Evolutionary conservation across 2,888 invertebrate species (phyloP), one percentile per base, ranked within the genome.

Genomic region (Drosophila niveifrons): DNA sequence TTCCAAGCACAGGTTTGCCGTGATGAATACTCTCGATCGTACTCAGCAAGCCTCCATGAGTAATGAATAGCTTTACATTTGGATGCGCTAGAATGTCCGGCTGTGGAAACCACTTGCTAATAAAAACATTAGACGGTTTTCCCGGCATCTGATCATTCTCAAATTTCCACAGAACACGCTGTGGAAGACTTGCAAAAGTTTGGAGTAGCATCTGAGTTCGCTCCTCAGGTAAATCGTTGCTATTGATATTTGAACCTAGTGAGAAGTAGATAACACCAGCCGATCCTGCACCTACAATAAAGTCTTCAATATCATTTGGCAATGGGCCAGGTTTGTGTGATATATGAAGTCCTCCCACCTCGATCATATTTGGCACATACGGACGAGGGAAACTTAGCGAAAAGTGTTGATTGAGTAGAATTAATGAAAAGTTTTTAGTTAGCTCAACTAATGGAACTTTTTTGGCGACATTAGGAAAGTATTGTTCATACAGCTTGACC

Each of bases 181-280:
- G 87, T 1, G 88, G 84, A 3, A 91, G 39, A 2, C 64, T 78
- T 23, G 77, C 78, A 9, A 90, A 78, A 0, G 84, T 75, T 39
- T 79, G 66, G 1, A 90, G 23, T 3, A 90, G 15, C 10, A 81
- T 70, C n/a, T 89, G 56, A 0, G 72, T 77, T 41, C 74, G 86
- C 4, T 90, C 82, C 0, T 41, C 29, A 0, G 90, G 88, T 2
- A 92, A 64, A 65, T 80, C 79, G 39, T 81, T 90, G 34, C 89
- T 79, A 36, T 85, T 86, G 0, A 92, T 48, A 78, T 91, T 92
- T 0, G 92, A 91, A 3, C 94, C 94, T 82, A 94, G 84, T 0
- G 93, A 92, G 67, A 93, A 93, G 68, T 92, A 92, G 2, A 93
- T 90, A 0, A 91, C 93, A 4, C 93, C 93, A 29, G 93, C 81